Evolutionary conservation across 2,113 vertebrate genomes (phyloP).

Genomic region (Oophaga pumilio): DNA sequence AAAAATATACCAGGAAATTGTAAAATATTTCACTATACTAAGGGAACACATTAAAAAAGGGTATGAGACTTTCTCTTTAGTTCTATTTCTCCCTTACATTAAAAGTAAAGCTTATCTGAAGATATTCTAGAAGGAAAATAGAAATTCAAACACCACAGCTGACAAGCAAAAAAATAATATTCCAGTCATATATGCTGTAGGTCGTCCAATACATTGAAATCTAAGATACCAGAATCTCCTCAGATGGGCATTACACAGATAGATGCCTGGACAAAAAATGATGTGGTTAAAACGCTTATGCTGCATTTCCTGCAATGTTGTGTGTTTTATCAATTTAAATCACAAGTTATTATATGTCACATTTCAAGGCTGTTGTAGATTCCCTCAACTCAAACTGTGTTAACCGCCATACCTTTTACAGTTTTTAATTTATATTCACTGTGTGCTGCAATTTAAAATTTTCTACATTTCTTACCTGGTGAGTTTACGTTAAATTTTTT

Average conservation of each 20-base stretch:
- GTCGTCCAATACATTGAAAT: conserved; percentile 41
- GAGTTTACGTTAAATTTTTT: not conserved
- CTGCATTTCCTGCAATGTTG: conserved; percentile 38
- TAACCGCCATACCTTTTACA: conserved; percentile 26
- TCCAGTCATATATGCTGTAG: conserved; percentile 44
- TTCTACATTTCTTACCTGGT: not conserved
- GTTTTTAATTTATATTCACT: conserved; percentile 36
- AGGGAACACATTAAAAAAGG: conserved; percentile 12
- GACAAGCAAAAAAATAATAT: conserved; percentile 33
- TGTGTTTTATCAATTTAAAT: conserved; percentile 47
- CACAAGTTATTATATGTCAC: conserved; percentile 51
- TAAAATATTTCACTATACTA: not conserved
- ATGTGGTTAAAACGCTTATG: conserved; percentile 45
- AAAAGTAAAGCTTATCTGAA: conserved; percentile 43
- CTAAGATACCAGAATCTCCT: conserved; percentile 45
- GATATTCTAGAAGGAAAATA: conserved; percentile 29
- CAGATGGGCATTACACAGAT: conserved; percentile 26
- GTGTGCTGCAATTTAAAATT: not conserved
- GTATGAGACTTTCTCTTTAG: conserved; percentile 4
- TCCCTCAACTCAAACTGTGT: conserved; percentile 25
- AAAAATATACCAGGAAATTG: not conserved
- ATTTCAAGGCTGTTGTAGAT: conserved; percentile 44
- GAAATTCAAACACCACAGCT: conserved; percentile 40
- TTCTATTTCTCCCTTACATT: conserved; percentile 27
- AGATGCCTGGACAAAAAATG: conserved; percentile 41